Evolutionary conservation across 2,888 invertebrate species (phyloP).

Genomic region (Agonum fuliginosum): DNA sequence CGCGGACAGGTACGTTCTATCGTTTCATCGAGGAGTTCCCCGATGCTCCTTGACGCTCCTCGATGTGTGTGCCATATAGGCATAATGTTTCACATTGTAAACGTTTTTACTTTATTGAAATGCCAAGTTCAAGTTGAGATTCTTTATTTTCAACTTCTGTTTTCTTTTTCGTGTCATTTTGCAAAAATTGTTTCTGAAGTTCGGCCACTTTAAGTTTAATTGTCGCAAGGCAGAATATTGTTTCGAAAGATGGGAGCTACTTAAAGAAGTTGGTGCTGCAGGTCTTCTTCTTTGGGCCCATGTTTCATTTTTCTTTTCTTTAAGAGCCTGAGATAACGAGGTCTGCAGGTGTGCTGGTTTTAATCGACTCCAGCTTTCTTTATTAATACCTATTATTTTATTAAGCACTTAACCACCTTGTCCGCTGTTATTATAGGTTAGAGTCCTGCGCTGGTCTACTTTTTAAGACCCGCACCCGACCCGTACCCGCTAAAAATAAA

Average conservation of each 20-base stretch:
- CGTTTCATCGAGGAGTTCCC: too few species aligned
- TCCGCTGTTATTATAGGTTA: too few species aligned
- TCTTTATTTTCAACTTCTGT: too few species aligned
- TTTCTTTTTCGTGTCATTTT: too few species aligned
- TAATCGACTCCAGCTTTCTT: neutral
- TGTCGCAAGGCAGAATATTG: slow-evolving; percentile 4
- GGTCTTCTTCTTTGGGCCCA: neutral
- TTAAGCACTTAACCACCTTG: neutral
- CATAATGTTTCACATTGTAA: too few species aligned
- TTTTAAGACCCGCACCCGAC: too few species aligned
- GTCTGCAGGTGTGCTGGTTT: neutral
- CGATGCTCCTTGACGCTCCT: too few species aligned
- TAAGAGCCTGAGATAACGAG: neutral
- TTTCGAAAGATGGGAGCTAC: neutral
- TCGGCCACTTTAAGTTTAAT: slow-evolving; percentile 1
- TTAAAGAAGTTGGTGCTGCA: neutral
- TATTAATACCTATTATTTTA: neutral
- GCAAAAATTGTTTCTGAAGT: neutral
- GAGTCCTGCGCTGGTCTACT: neutral
- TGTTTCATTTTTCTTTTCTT: neutral
- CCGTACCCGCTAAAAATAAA: too few species aligned
- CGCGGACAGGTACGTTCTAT: too few species aligned
- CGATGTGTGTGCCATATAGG: too few species aligned
- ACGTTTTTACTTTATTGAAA: too few species aligned
- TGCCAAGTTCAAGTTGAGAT: too few species aligned